Percentiles rank a stretch among this genome's conserved stretches.
Evolutionary conservation across 2,888 invertebrate species (phyloP).

Genomic region (Aleiodes leptofemur): DNA sequence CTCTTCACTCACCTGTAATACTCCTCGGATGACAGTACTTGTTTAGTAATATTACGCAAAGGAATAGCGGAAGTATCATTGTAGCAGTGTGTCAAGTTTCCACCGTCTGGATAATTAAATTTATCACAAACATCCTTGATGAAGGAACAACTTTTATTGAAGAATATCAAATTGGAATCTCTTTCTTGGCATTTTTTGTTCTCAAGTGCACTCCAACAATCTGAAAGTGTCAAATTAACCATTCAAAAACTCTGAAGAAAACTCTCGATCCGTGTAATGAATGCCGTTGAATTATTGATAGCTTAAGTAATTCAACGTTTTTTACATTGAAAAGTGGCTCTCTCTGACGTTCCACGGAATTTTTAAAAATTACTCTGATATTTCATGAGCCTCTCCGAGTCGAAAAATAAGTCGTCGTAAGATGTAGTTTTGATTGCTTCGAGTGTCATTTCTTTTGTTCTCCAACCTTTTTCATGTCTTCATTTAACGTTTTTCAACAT

Average conservation of each 20-base stretch:
- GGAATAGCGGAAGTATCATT: slow-evolving; percentile 71
- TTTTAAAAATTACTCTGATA: too few species aligned
- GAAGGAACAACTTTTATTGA: slow-evolving; percentile 76
- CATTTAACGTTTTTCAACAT: too few species aligned
- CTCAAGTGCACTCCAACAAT: slow-evolving; percentile 82
- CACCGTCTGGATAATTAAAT: slow-evolving; percentile 71
- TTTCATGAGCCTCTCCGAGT: too few species aligned
- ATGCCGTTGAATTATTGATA: too few species aligned
- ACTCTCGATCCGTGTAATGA: too few species aligned
- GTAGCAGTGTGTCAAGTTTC: slow-evolving; percentile 76
- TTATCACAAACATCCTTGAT: slow-evolving; percentile 77
- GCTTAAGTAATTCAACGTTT: too few species aligned
- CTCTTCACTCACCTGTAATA: slow-evolving; percentile 80
- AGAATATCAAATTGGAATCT: slow-evolving; percentile 77
- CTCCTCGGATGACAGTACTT: slow-evolving; percentile 81
- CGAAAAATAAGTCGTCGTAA: too few species aligned
- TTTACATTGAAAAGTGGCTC: too few species aligned
- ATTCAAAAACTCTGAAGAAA: not conserved
- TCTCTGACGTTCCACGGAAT: too few species aligned
- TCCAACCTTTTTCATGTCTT: too few species aligned
- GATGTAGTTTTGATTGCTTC: too few species aligned
- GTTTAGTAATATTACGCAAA: slow-evolving; percentile 77
- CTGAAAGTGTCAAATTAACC: slow-evolving; percentile 70
- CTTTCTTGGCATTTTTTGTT: slow-evolving; percentile 77
- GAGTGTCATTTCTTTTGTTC: too few species aligned